phyloP scores from a whole-genome alignment of 2,113 vertebrate species.

The Xenus cinereus region DNA sequence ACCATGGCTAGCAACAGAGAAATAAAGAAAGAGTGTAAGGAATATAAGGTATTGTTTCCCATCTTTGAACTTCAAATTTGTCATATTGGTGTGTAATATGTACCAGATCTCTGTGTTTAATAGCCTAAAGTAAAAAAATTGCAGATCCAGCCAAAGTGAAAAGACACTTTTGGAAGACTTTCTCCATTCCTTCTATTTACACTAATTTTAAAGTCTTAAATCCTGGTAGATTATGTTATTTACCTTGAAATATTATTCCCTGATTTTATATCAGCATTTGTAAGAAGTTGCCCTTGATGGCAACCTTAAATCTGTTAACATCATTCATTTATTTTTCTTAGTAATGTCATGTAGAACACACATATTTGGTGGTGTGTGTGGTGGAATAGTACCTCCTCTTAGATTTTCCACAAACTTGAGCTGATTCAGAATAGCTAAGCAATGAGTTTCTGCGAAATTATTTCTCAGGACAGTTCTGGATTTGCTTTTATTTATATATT shows the following conservation, averaged over 20 bases:
- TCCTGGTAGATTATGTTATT: background rate
- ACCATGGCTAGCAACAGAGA: background rate
- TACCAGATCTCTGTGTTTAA: background rate
- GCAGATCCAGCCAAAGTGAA: background rate
- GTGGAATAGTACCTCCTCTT: background rate
- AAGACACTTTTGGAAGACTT: background rate
- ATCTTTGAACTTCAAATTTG: background rate
- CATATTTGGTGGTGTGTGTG: background rate
- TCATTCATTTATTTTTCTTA: background rate
- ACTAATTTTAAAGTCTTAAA: background rate
- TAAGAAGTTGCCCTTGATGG: background rate
- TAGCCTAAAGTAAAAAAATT: background rate
- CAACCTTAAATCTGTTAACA: background rate
- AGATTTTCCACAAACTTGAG: background rate
- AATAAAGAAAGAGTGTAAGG: background rate
- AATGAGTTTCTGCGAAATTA: background rate
- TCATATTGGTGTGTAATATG: background rate
- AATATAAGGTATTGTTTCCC: background rate
- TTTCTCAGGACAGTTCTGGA: background rate
- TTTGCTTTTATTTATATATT: background rate
- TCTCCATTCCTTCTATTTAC: background rate
- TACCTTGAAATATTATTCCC: background rate
- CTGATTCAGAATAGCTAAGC: background rate
- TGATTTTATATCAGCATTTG: background rate
- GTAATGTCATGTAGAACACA: background rate